Base-by-base conservation (phyloP, 1,140 invertebrate species). In the Drosophila rhopaloa region DNA sequence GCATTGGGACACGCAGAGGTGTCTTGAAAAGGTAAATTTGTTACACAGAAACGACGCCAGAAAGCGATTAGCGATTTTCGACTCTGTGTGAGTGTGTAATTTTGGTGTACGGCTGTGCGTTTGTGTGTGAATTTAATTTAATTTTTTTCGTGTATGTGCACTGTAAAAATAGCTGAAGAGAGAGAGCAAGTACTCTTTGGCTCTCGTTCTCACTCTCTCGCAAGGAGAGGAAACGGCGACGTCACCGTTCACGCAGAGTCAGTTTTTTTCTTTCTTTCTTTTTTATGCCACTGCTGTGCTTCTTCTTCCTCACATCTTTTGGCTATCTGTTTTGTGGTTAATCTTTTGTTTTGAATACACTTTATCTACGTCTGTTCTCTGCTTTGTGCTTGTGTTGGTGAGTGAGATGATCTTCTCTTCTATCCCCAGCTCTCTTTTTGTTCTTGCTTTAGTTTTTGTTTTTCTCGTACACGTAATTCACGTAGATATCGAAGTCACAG, bases 311-410 rank as follows among this genome's bases (percentile, higher is more conserved):
- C 61, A 70, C 46, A 47, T 40, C 55, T 44, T 63, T 16, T 65
- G 47, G 66, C 43, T 71, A 57, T 56, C 40, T 38, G 35, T 48
- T 78, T 76, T 65, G 76, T 78, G 58, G 70, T 88, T 83, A 71
- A 89, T 88, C 83, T 88, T 83, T 89, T 89, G 84, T 89, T 90
- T 84, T 89, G 83, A 88, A 80, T 79, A 77, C 72, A 62, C 63
- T 89, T 83, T 77, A 83, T 86, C 79, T 89, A 40, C 70, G 57
- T 57, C 68, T 71, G 73, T 53, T 57, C 53, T 54, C 55, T 61
- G 51, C 24, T 47, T 11, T 50, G 50, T 37, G 50, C 44, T n/a
- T 24, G 51, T 41, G 71, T 24, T 24, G 19, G n/a, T 37, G 76
- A 70, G 70, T 37, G 76, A 70, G 70, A 55, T 47, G 56, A 37